These are phyloP conservation scores for Hylaeus volcanicus DNA, from an alignment of 1,140 invertebrate species.

Conservation along the genomic window DNA sequence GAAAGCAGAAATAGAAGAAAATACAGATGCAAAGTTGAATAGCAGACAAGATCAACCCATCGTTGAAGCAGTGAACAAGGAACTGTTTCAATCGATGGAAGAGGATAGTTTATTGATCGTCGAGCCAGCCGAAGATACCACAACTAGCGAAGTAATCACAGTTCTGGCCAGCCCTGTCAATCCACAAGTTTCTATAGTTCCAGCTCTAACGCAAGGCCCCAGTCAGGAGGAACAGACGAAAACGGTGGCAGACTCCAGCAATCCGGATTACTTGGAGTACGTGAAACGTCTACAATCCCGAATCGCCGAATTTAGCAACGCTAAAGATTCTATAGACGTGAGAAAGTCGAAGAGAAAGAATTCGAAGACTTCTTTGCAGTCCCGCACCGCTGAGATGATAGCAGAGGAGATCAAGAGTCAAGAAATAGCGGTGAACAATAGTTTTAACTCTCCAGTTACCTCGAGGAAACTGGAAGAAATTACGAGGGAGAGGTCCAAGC, in stretches of 20 bases:
- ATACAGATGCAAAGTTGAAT: background rate
- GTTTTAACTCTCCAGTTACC: conserved; percentile 78
- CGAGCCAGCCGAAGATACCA: conserved; percentile 80
- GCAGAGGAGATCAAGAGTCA: conserved; percentile 77
- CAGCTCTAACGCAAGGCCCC: conserved; percentile 30
- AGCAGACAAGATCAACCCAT: conserved; percentile 29
- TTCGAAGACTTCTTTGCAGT: conserved; percentile 74
- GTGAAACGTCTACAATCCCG: conserved; percentile 86
- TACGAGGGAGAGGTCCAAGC: conserved; percentile 84
- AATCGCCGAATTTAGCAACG: conserved; percentile 87
- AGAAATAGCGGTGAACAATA: conserved; percentile 59
- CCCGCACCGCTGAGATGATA: conserved; percentile 75
- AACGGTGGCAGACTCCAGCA: conserved; percentile 69
- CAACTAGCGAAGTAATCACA: conserved; percentile 82
- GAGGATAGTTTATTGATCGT: conserved; percentile 83
- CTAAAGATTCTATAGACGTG: conserved; percentile 86
- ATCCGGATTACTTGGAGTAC: conserved; percentile 84
- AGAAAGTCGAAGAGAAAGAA: conserved; percentile 84
- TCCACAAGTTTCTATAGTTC: conserved; percentile 67
- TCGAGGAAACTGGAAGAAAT: conserved; percentile 84
- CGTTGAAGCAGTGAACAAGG: conserved; percentile 68
- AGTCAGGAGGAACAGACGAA: conserved; percentile 46
- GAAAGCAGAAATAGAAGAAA: conserved; percentile 12
- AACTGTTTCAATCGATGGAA: conserved; percentile 79
- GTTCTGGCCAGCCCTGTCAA: conserved; percentile 81